These are phyloP conservation scores for Planococcus citri DNA, from an alignment of 1,140 invertebrate species.

Conservation along the genomic window DNA sequence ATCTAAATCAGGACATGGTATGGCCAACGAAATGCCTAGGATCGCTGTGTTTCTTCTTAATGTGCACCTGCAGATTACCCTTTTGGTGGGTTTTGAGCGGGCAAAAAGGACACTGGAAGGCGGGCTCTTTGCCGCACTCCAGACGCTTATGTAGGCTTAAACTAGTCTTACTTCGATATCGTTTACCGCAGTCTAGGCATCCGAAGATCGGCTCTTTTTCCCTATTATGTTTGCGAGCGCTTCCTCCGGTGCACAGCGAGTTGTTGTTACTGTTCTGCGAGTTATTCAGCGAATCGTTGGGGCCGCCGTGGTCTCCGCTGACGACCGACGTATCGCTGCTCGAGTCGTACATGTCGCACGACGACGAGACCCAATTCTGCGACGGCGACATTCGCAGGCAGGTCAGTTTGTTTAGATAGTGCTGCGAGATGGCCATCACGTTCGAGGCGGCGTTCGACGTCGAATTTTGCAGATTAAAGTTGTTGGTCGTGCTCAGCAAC, in stretches of 20 bases:
- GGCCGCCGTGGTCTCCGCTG: not conserved
- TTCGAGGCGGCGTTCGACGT: constrained; percentile 9
- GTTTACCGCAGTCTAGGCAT: constrained; percentile 35
- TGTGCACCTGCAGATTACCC: constrained; percentile 37
- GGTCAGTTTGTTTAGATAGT: constrained; percentile 25
- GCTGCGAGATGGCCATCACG: constrained; percentile 26
- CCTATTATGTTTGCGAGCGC: constrained; percentile 22
- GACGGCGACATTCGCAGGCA: constrained; percentile 15
- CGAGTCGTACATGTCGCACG: constrained; percentile 24
- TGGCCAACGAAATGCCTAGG: constrained; percentile 23
- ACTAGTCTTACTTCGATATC: constrained; percentile 38
- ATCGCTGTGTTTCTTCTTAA: constrained; percentile 34
- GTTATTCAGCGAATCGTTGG: not conserved
- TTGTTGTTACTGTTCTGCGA: constrained; percentile 21
- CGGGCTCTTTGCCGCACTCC: constrained; percentile 43
- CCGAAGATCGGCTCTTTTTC: constrained; percentile 27
- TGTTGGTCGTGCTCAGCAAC: not conserved
- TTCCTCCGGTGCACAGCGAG: constrained; percentile 20
- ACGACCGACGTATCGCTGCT: constrained; percentile 22
- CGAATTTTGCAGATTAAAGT: constrained; percentile 10
- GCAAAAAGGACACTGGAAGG: constrained; percentile 40
- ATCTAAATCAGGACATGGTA: constrained; percentile 16
- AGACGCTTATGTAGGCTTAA: constrained; percentile 40
- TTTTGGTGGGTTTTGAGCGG: constrained; percentile 39
- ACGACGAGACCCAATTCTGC: constrained; percentile 11